Conservation (phyloP, 2,797 vertebrate species). For the Urophycis tenuis region DNA sequence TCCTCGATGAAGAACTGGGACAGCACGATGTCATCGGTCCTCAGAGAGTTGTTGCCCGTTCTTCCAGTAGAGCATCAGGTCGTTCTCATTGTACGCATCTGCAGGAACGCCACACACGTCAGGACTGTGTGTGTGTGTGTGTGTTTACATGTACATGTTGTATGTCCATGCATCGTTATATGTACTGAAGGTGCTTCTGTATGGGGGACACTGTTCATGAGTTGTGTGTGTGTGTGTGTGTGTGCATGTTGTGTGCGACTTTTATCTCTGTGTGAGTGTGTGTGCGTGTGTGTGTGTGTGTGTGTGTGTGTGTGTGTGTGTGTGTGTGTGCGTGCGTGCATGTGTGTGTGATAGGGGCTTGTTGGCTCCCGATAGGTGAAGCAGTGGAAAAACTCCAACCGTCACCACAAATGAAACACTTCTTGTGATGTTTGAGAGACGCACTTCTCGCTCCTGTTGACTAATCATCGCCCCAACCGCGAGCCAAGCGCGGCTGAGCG, state of each 20-base stretch:
- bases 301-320: no score
- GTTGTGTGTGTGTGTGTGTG: neutral
- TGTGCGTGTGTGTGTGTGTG: no score
- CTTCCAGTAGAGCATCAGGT: conserved; percentile 90
- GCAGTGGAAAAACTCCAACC: neutral
- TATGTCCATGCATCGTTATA: neutral
- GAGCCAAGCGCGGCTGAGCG: neutral
- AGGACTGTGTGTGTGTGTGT: conserved; percentile 5
- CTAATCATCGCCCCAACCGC: neutral
- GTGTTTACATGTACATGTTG: conserved; percentile 4
- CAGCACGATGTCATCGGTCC: conserved; percentile 82
- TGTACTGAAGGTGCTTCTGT: neutral
- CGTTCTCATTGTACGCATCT: conserved; percentile 90
- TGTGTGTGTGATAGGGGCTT: neutral
- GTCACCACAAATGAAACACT: neutral
- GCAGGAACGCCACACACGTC: conserved; percentile 7
- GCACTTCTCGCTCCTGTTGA: neutral
- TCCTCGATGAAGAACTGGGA: conserved; percentile 89
- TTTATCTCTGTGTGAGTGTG: neutral
- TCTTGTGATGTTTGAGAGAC: neutral
- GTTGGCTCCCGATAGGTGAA: neutral
- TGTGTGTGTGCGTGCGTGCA: no score
- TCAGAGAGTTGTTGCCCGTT: conserved; percentile 83
- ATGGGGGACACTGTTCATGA: neutral
- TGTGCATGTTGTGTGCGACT: neutral